These are phyloP conservation scores for Scaptomyza polygonia DNA, from an alignment of 2,888 invertebrate species.

Conservation along the genomic window DNA sequence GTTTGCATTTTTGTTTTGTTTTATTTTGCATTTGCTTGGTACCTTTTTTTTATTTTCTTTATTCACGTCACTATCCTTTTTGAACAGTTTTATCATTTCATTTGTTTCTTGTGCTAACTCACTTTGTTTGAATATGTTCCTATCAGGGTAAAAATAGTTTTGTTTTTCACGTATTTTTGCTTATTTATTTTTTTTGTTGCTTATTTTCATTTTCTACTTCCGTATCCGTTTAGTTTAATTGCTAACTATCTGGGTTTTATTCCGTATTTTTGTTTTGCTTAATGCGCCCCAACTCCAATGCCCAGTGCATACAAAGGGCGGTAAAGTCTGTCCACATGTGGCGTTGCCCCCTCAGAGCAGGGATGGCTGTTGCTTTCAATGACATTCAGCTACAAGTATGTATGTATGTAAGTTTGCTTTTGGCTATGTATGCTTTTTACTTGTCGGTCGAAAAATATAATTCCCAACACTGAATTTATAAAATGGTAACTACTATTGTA, in stretches of 20 bases:
- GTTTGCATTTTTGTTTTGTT: not conserved
- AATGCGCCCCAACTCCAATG: slow-evolving; percentile 84
- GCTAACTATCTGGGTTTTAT: slow-evolving; percentile 21
- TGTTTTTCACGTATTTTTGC: slow-evolving; percentile 16
- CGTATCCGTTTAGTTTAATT: slow-evolving; percentile 32
- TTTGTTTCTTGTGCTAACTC: slow-evolving; percentile 1
- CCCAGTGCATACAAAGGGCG: too few species aligned
- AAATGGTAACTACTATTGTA: too few species aligned
- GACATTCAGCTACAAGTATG: slow-evolving; percentile 14
- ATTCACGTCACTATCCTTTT: slow-evolving; percentile 41
- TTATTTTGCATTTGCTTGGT: slow-evolving; percentile 18
- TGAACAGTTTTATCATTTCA: slow-evolving; percentile 16
- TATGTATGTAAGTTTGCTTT: slow-evolving; percentile 30
- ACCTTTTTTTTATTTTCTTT: slow-evolving; percentile 2
- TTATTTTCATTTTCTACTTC: slow-evolving; percentile 12
- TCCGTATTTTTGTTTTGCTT: slow-evolving; percentile 40
- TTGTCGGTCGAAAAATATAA: slow-evolving; percentile 9
- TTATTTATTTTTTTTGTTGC: slow-evolving; percentile 23
- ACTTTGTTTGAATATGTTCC: slow-evolving; percentile 2
- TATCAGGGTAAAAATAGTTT: slow-evolving; percentile 6
- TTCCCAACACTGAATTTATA: not conserved
- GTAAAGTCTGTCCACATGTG: too few species aligned
- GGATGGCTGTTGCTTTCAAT: slow-evolving; percentile 3
- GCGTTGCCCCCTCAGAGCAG: slow-evolving; percentile 15
- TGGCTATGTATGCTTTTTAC: slow-evolving; percentile 41